Evolutionary conservation across 2,113 vertebrate genomes (phyloP), one percentile per base, ranked within the genome.

Genomic region (Columbina picui): DNA sequence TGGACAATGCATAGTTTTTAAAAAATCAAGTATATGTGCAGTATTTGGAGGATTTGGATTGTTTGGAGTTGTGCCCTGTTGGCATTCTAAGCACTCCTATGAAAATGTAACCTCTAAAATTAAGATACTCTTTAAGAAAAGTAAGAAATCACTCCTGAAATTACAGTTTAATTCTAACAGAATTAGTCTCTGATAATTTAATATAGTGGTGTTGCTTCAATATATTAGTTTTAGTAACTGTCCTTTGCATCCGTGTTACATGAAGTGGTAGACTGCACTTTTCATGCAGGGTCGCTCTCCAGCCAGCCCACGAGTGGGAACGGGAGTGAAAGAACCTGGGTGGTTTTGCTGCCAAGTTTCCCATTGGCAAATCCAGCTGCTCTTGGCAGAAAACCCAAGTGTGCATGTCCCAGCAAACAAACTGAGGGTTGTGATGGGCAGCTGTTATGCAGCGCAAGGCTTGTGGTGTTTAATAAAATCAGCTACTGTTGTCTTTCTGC

Each of bases 11-110:
- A 45, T 45, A 45, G 43, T 4, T 19, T 45, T 45, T 39, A 12
- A 12, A 39, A 39, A 45, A 41, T 86, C 53, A 69, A 43, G 22
- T 12, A n/a, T 41, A 45, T 57, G 27, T 77, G 14, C 3, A 27
- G 23, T 36, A 25, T 82, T 82, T 93, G 38, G 43, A 78, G 56
- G 30, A 87, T 82, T 60, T 87, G 23, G 14, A 2, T 85, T 64
- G 81, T 74, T 45, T 57, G 26, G 50, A 57, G 15, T 59, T 65
- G n/a, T 36, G 16, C 21, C 32, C 32, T 0, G 0, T 47, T 43
- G 61, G 14, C 19, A 38, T 86, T 90, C 25, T 60, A 23, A 61
- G 30, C 43, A 55, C 29, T 92, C 1, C n/a, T 69, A 9, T 77
- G 79, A 85, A 92, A 80, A 74, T 34, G 41, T 4, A 83, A 53